phyloP scores from a whole-genome alignment of 1,140 invertebrate species.

The Hetaerina americana region DNA sequence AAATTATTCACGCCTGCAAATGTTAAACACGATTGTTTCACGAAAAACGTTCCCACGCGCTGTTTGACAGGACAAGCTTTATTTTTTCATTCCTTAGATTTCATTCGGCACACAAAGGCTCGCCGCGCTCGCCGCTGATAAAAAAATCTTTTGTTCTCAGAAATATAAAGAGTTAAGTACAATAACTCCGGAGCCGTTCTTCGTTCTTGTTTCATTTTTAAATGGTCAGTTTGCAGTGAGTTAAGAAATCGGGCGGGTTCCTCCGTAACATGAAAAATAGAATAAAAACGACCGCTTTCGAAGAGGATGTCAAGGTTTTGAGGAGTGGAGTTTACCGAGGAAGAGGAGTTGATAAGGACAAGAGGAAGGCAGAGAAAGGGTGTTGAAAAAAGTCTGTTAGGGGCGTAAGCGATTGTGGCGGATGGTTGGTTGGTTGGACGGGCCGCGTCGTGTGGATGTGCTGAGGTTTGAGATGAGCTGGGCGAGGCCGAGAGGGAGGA shows the following conservation, averaged over 20 bases:
- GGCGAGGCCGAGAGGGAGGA: background rate
- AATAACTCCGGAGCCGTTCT: background rate
- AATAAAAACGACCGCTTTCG: background rate
- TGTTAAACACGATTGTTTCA: background rate
- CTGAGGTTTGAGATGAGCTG: background rate
- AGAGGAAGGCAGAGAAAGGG: too few relatives aligned
- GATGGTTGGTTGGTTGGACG: too few relatives aligned
- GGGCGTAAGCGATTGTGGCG: too few relatives aligned
- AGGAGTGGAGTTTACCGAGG: too few relatives aligned
- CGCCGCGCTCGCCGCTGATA: background rate
- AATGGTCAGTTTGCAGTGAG: background rate
- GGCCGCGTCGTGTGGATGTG: background rate
- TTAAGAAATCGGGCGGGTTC: background rate
- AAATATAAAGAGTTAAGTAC: background rate
- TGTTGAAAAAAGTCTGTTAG: too few relatives aligned
- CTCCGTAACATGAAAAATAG: background rate
- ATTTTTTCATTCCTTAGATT: background rate
- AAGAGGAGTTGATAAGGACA: too few relatives aligned
- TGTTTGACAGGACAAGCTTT: background rate
- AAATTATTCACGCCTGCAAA: background rate
- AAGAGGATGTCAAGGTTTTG: too few relatives aligned
- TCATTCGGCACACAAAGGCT: background rate
- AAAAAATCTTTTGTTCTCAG: background rate
- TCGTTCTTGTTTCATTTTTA: background rate
- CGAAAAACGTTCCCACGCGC: background rate